Evolutionary conservation across 2,113 vertebrate species (phyloP).

Genomic region (Tyrannus savana): DNA sequence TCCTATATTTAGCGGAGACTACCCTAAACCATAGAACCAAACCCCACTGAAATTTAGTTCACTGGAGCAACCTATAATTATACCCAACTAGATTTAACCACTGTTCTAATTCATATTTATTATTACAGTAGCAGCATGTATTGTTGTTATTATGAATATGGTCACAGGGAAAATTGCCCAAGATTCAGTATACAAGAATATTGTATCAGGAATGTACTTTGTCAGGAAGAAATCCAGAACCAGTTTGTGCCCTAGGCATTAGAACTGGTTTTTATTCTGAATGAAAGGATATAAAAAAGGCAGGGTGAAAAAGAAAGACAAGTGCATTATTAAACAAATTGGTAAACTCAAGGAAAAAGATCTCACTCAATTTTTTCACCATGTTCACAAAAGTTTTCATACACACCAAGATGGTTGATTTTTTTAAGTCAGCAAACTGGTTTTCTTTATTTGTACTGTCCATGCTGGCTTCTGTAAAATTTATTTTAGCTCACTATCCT

Average conservation of each 20-base stretch:
- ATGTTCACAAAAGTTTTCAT: not conserved
- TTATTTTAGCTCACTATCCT: slow-evolving; percentile 1
- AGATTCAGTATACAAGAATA: not conserved
- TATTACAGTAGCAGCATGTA: not conserved
- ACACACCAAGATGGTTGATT: slow-evolving; percentile 16
- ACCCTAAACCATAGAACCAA: slow-evolving; percentile 50
- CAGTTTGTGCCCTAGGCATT: not conserved
- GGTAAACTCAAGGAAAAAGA: not conserved
- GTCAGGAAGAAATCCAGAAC: not conserved
- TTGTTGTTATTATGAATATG: slow-evolving; percentile 11
- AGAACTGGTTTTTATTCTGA: not conserved
- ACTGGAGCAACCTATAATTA: slow-evolving; percentile 31
- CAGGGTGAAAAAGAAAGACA: not conserved
- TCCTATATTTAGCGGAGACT: slow-evolving; percentile 69
- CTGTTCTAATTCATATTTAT: slow-evolving; percentile 51
- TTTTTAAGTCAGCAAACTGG: not conserved
- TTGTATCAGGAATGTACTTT: not conserved
- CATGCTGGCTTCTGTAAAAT: slow-evolving; percentile 11
- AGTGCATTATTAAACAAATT: not conserved
- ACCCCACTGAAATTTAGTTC: slow-evolving; percentile 65
- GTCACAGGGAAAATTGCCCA: not conserved
- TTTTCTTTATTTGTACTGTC: slow-evolving; percentile 4
- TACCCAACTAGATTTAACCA: slow-evolving; percentile 38
- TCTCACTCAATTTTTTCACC: not conserved
- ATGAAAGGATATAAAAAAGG: not conserved